phyloP scores from a whole-genome alignment of 92 coral and sea anemone genomes.

The Phenganax marumi region DNA sequence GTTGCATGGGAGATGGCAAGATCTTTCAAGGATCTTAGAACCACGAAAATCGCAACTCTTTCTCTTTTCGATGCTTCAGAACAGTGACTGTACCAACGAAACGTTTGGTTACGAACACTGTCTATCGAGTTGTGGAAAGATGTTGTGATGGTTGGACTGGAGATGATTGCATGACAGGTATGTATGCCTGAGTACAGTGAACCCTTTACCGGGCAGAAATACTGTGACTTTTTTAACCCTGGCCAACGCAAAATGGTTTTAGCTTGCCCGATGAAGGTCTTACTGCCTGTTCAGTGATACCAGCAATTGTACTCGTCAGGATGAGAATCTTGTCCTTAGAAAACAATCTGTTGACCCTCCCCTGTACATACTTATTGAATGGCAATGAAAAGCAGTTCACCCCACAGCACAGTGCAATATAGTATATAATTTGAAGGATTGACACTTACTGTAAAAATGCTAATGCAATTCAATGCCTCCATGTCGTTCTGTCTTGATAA shows the following conservation, averaged over 20 bases:
- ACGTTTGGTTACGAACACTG: slow-evolving; percentile 49
- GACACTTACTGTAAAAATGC: too few relatives aligned
- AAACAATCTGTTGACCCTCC: too few relatives aligned
- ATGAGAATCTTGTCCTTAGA: too few relatives aligned
- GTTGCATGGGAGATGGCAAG: background rate
- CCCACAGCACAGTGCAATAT: too few relatives aligned
- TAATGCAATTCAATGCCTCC: background rate
- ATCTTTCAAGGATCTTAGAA: background rate
- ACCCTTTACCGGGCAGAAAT: background rate
- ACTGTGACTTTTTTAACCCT: background rate
- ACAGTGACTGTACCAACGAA: slow-evolving; percentile 56
- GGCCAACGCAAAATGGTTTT: too few relatives aligned
- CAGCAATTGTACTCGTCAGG: too few relatives aligned
- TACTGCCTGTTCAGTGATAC: background rate
- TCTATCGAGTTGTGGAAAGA: slow-evolving; percentile 49
- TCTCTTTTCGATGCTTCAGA: slow-evolving; percentile 31
- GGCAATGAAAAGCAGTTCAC: too few relatives aligned
- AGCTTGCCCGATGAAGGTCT: background rate
- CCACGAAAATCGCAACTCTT: background rate
- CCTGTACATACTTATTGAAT: too few relatives aligned
- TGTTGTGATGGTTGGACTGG: slow-evolving; percentile 78
- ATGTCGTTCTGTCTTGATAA: background rate
- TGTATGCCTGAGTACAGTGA: background rate
- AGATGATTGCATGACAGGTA: slow-evolving; percentile 58
- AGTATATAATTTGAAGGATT: too few relatives aligned